A percentile compares a stretch with the other conserved stretches of the same genome.
phyloP scores from a whole-genome alignment of 2,888 invertebrate species.

The Macrophya alboannulata region DNA sequence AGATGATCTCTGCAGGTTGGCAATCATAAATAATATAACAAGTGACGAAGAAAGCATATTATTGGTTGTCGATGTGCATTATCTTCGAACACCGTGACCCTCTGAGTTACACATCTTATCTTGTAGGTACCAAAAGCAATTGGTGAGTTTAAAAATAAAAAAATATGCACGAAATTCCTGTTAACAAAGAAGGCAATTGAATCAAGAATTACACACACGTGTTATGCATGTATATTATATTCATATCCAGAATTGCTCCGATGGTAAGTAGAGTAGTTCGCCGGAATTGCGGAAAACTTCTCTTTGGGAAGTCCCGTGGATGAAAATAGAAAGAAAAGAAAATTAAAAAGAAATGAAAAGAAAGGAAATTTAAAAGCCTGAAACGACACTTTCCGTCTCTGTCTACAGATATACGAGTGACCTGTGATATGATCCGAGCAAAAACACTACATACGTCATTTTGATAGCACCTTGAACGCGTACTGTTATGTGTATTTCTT shows the following conservation, averaged over 20 bases:
- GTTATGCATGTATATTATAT: not conserved
- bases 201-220: not conserved
- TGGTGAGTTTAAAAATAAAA: not conserved
- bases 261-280: not conserved
- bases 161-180: not conserved
- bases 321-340: not conserved
- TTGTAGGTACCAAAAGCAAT: not conserved
- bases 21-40: not conserved
- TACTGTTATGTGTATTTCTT: not conserved
- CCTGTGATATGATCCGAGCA: not conserved
- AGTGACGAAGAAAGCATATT: not conserved
- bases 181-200: not conserved
- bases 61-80: not conserved
- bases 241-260: not conserved
- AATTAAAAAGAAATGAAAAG: too few species aligned
- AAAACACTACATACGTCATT: not conserved
- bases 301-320: not conserved
- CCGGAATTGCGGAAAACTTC: not conserved
- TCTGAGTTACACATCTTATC: not conserved
- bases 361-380: not conserved
- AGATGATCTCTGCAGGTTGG: not conserved
- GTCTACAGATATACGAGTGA: not conserved
- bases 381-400: not conserved
- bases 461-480: not conserved
- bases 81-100: not conserved